These are phyloP conservation scores for Monochamus alternatus DNA, from an alignment of 2,888 invertebrate genomes.

Conservation along the genomic window DNA sequence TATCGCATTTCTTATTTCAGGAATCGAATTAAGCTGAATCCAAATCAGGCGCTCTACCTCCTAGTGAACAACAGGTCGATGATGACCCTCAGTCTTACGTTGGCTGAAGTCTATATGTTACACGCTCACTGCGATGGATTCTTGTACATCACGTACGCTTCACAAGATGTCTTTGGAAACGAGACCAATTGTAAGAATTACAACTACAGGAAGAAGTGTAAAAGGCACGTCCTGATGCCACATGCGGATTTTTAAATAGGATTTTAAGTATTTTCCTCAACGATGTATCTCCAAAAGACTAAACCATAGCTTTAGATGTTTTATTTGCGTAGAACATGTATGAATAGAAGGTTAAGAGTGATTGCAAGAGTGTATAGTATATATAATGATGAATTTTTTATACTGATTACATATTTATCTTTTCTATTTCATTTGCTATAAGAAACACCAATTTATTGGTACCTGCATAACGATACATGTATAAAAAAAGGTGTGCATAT, in stretches of 20 bases:
- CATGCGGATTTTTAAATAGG: not conserved
- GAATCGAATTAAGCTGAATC: constrained; percentile 75
- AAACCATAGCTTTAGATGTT: constrained; percentile 7
- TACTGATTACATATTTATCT: too few species aligned
- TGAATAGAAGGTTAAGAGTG: too few species aligned
- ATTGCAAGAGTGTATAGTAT: not conserved
- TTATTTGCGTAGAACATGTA: not conserved
- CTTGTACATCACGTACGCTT: constrained; percentile 90
- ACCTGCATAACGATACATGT: too few species aligned
- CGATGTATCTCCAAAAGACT: constrained; percentile 16
- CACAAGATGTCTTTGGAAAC: constrained; percentile 89
- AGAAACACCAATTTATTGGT: too few species aligned
- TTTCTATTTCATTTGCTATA: too few species aligned
- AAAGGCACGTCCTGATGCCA: not conserved
- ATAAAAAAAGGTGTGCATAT: too few species aligned
- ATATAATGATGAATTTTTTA: not conserved
- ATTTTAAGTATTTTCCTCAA: constrained; percentile 1
- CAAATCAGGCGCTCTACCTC: constrained; percentile 85
- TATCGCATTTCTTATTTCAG: constrained; percentile 57
- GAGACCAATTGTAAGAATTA: constrained; percentile 15
- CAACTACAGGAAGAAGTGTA: constrained; percentile 21
- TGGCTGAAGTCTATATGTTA: constrained; percentile 86
- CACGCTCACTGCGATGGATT: constrained; percentile 89
- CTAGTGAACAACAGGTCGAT: constrained; percentile 88
- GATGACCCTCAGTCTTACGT: constrained; percentile 85